Evolutionary conservation across 37 sponge, comb jelly and placozoan genomes (phyloP), one percentile per base, ranked within the genome.

Genomic region (Hormiphora californensis): DNA sequence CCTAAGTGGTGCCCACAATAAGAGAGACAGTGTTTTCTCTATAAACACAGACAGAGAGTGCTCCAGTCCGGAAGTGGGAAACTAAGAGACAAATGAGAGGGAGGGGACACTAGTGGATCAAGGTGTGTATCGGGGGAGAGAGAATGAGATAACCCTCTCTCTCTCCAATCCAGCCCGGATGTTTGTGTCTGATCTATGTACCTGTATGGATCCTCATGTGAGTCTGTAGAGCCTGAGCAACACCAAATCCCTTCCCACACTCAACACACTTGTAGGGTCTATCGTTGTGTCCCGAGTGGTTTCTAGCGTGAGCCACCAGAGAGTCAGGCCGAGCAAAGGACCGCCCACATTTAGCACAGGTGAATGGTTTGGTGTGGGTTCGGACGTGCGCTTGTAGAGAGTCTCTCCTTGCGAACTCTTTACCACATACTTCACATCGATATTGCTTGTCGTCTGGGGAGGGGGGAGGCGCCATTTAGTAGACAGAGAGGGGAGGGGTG

Each of bases 211-310:
- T 73, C 25, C 81, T 39, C 81, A 73, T 73, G 81, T 73, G 81
- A n/a, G 81, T 73, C 81, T 73, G 81, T 1, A 73, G 81, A n/a
- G 81, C 81, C 81, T 73, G 81, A 28, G 81, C 32, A 43, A 73
- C 81, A 32, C 81, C 81, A 17, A 73, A 73, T 0, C 81, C 81
- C 25, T 73, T 73, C 44, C 81, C 81, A 40, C 81, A 73, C 81
- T 73, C 81, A 23, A 41, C 43, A 73, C 81, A 73, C 25, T 73
- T 73, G 81, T 43, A 73, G 44, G 81, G 81, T 40, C 81, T 21
- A 46, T 73, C 81, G 1, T 46, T 33, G 46, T 73, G 31, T 1
- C 81, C 81, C 15, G 81, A 43, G 81, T 73, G 81, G 25, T 73
- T 73, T 7, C 81, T n/a, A 30, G 81, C 81, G 81, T 73, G 81